Percentiles rank a stretch among this genome's conserved stretches.
phyloP scores from a whole-genome alignment of 1,140 invertebrate species.

The Drosophila ananassae region DNA sequence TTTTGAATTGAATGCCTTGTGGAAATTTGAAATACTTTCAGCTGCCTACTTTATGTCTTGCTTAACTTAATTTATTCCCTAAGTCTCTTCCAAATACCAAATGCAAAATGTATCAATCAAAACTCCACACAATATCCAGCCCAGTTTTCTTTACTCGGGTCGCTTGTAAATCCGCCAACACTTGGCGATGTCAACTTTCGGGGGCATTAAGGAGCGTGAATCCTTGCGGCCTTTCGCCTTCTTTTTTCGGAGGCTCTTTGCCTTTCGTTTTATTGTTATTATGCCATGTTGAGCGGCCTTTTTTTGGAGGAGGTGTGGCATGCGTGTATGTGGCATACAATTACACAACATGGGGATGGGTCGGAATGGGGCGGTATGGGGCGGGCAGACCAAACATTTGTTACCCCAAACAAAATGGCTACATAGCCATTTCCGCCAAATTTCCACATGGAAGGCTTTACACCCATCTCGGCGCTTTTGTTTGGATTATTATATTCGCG shows the following conservation, averaged over 20 bases:
- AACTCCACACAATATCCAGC: conserved; percentile 56
- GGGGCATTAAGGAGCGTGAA: conserved; percentile 73
- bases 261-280: conserved; percentile 67
- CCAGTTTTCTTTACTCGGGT: not conserved
- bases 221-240: conserved; percentile 35
- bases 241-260: conserved; percentile 4
- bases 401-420: conserved; percentile 72
- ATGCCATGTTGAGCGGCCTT: conserved; percentile 50
- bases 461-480: conserved; percentile 48
- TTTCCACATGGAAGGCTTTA: conserved; percentile 69
- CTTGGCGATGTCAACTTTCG: conserved; percentile 74
- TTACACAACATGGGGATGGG: conserved; percentile 47
- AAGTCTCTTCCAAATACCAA: conserved; percentile 57
- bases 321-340: conserved; percentile 52
- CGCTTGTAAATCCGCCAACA: conserved; percentile 74
- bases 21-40: not conserved
- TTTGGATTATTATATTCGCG: conserved; percentile 78
- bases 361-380: conserved; percentile 11
- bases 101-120: conserved; percentile 76
- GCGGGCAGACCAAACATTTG: conserved; percentile 56
- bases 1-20: not conserved
- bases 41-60: conserved; percentile 41
- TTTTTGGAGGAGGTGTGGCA: conserved; percentile 6
- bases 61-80: conserved; percentile 48
- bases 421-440: conserved; percentile 63